Evolutionary conservation across 2,113 vertebrate species (phyloP).

Genomic region (Pycnonotus jocosus): DNA sequence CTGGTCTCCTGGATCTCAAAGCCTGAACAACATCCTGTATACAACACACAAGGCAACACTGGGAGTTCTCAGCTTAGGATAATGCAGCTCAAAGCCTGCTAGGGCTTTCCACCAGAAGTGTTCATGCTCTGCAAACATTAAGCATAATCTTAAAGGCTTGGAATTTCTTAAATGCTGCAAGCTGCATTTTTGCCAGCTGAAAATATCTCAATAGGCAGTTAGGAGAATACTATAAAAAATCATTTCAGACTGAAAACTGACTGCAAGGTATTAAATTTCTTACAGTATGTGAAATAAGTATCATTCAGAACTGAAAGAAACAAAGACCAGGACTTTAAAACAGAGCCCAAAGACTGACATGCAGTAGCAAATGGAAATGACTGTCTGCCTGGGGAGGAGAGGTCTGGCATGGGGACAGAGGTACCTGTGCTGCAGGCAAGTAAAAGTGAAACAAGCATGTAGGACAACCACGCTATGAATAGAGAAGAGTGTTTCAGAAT

Average conservation of each 20-base stretch:
- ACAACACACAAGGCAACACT: not conserved
- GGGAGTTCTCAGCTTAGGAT: not conserved
- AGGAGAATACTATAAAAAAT: not conserved
- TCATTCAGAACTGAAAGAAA: not conserved
- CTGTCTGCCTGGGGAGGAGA: not conserved
- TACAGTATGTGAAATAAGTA: not conserved
- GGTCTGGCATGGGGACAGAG: not conserved
- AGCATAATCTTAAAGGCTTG: not conserved
- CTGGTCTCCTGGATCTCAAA: not conserved
- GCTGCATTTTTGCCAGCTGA: not conserved
- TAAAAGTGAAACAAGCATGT: not conserved
- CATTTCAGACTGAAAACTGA: not conserved
- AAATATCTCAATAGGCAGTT: not conserved
- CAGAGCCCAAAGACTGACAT: not conserved
- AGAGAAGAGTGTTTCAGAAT: not conserved
- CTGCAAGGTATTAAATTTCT: not conserved
- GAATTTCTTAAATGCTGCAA: not conserved
- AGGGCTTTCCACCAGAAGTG: not conserved
- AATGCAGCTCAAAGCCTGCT: not conserved
- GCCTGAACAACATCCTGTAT: not conserved
- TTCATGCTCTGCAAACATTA: not conserved
- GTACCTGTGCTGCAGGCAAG: not conserved
- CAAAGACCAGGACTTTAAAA: not conserved
- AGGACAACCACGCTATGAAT: not conserved
- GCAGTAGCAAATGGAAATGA: not conserved